Percentiles rank a stretch among this genome's conserved stretches.
Conservation (phyloP, 2,888 invertebrate species). For the Tipula lateralis region DNA sequence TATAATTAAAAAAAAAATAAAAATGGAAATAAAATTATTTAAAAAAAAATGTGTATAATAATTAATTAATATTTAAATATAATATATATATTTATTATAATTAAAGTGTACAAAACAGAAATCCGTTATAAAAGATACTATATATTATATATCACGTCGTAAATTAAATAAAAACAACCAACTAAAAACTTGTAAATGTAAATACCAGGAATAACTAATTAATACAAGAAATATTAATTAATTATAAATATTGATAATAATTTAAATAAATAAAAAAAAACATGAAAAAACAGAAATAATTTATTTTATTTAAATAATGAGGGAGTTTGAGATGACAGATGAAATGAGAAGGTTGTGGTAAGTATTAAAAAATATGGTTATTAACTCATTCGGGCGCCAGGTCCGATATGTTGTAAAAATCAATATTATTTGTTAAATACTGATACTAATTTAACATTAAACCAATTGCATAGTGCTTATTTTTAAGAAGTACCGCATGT, state of each 20-base stretch:
- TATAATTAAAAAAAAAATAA: not conserved
- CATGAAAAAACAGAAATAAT: not conserved
- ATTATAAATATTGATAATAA: conserved; percentile 19
- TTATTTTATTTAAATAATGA: not conserved
- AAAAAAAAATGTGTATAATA: not conserved
- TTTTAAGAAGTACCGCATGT: too few relatives aligned
- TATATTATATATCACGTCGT: not conserved
- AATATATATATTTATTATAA: not conserved
- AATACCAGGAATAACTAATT: not conserved
- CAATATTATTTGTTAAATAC: too few relatives aligned
- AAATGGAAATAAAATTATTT: not conserved
- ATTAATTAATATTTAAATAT: not conserved
- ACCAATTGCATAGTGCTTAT: too few relatives aligned
- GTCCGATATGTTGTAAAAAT: too few relatives aligned
- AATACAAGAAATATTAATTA: not conserved
- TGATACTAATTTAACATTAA: too few relatives aligned
- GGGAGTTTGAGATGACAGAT: not conserved
- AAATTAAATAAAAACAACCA: not conserved
- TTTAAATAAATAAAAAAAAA: not conserved
- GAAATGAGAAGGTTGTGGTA: not conserved
- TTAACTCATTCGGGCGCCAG: too few relatives aligned
- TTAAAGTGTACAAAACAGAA: not conserved
- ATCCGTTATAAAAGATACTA: not conserved
- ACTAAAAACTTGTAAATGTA: conserved; percentile 24
- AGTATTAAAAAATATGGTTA: too few relatives aligned